These are phyloP conservation scores for Bombus waltoni DNA, from an alignment of 1,140 invertebrate species.

Conservation along the genomic window DNA sequence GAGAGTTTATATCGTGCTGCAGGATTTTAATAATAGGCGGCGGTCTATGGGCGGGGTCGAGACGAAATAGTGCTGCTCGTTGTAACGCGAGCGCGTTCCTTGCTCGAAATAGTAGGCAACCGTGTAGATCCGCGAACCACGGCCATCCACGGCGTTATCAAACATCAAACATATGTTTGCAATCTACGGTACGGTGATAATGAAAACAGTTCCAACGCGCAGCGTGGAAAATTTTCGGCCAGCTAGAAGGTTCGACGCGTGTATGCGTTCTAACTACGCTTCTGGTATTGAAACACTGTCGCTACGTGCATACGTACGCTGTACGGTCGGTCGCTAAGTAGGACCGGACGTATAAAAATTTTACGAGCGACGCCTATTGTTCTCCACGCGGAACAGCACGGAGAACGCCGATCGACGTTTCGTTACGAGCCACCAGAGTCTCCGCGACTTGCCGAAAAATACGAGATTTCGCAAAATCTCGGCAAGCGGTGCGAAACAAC, in stretches of 20 bases:
- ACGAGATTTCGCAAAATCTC: not conserved
- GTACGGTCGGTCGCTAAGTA: too few relatives aligned
- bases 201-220: not conserved
- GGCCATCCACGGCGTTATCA: slow-evolving; percentile 18
- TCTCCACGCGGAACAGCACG: not conserved
- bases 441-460: not conserved
- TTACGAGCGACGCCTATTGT: slow-evolving; percentile 10
- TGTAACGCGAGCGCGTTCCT: not conserved
- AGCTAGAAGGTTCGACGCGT: not conserved
- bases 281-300: not conserved
- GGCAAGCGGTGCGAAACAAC: too few relatives aligned
- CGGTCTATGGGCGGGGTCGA: slow-evolving; percentile 20
- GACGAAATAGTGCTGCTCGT: slow-evolving; percentile 28
- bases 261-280: not conserved
- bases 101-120: slow-evolving; percentile 28
- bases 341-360: slow-evolving; percentile 17
- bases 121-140: not conserved
- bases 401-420: not conserved
- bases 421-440: not conserved
- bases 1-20: slow-evolving; percentile 38
- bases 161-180: slow-evolving; percentile 35
- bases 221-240: slow-evolving; percentile 32
- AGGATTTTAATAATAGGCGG: slow-evolving; percentile 50
- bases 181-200: slow-evolving; percentile 24
- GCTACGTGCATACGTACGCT: too few relatives aligned